A percentile compares a stretch with the other conserved stretches of the same genome.
Evolutionary conservation across 2,888 invertebrate species (phyloP).

Genomic region (Pecten maximus): DNA sequence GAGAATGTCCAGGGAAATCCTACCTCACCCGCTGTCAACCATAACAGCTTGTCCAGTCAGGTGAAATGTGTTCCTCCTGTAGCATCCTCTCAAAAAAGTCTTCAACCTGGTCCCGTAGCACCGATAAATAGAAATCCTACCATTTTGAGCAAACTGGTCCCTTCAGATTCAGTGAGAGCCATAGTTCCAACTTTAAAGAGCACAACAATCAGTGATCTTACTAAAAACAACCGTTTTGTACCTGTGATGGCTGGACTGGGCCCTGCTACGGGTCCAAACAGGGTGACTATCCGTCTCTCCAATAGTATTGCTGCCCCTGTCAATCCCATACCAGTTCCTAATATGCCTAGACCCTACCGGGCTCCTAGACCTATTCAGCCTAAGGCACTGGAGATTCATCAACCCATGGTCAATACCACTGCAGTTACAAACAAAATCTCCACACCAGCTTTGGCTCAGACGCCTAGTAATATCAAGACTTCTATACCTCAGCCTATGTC

Average conservation of each 20-base stretch:
- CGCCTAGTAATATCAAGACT: not conserved
- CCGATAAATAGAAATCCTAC: not conserved
- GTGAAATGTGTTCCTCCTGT: not conserved
- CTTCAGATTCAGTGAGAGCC: not conserved
- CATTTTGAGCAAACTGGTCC: not conserved
- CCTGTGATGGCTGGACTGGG: not conserved
- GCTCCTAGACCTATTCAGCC: constrained; percentile 15
- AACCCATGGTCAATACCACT: not conserved
- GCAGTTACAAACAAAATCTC: not conserved
- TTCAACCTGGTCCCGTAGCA: not conserved
- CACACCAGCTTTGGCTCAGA: constrained; percentile 28
- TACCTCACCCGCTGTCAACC: constrained; percentile 49
- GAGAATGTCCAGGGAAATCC: constrained; percentile 49
- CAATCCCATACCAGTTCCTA: not conserved
- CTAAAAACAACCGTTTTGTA: not conserved
- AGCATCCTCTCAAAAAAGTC: not conserved
- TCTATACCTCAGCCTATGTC: not conserved
- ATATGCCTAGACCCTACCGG: not conserved
- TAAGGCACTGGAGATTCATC: not conserved
- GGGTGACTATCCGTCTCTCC: not conserved
- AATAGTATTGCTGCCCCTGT: not conserved
- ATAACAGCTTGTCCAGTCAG: constrained; percentile 22
- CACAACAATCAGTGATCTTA: not conserved
- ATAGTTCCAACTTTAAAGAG: not conserved
- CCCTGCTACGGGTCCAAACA: not conserved